phyloP scores from a whole-genome alignment of 2,888 invertebrate species.

The Sipunculus nudus region DNA sequence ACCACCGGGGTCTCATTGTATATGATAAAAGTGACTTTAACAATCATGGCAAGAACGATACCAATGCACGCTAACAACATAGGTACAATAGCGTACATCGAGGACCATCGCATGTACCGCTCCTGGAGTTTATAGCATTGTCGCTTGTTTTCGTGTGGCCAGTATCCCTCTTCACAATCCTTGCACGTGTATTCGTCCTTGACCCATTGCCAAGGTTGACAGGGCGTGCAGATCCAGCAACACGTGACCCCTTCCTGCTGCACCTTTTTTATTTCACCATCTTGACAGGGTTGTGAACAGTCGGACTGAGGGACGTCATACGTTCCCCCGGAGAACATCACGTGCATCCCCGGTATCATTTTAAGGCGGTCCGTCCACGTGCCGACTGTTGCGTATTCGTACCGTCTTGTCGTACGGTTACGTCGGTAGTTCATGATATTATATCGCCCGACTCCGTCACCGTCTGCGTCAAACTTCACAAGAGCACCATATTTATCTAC shows the following conservation, averaged over 20 bases:
- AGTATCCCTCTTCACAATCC: slow-evolving; percentile 57
- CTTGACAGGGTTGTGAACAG: slow-evolving; percentile 66
- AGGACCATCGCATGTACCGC: slow-evolving; percentile 59
- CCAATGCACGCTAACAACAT: slow-evolving; percentile 74
- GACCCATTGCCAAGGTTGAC: slow-evolving; percentile 58
- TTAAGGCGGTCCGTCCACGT: slow-evolving; percentile 72
- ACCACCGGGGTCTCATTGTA: slow-evolving; percentile 77
- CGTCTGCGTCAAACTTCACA: slow-evolving; percentile 71
- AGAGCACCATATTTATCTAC: slow-evolving; percentile 76
- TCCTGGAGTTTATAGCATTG: slow-evolving; percentile 44
- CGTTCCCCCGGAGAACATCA: slow-evolving; percentile 65
- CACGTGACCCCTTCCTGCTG: slow-evolving; percentile 61
- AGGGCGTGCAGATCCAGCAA: slow-evolving; percentile 67
- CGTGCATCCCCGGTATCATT: slow-evolving; percentile 21
- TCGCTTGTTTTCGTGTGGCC: slow-evolving; percentile 58
- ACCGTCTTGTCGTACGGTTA: slow-evolving; percentile 50
- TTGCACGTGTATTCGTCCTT: slow-evolving; percentile 61
- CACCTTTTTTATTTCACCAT: slow-evolving; percentile 66
- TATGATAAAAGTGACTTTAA: slow-evolving; percentile 73
- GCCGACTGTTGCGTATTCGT: slow-evolving; percentile 62
- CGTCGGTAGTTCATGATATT: slow-evolving; percentile 68
- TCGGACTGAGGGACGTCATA: slow-evolving; percentile 63
- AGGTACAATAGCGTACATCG: slow-evolving; percentile 74
- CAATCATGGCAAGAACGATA: slow-evolving; percentile 72
- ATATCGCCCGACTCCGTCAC: slow-evolving; percentile 68